Evolutionary conservation across 2,113 vertebrate genomes (phyloP), one percentile per base, ranked within the genome.

Genomic region (Pteronura brasiliensis): DNA sequence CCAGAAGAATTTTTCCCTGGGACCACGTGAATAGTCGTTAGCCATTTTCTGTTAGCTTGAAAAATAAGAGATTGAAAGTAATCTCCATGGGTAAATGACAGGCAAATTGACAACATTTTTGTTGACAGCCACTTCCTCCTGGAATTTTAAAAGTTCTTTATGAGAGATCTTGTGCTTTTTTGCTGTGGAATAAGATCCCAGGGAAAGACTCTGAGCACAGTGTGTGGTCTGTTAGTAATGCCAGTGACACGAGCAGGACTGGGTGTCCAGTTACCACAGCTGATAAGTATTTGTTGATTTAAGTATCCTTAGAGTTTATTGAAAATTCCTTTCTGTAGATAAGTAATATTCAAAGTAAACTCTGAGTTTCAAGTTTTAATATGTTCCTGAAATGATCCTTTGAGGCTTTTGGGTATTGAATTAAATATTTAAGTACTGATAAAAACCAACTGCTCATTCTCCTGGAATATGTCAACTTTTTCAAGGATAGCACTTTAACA

Each of bases 271-370:
- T 74, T 36, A 92, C 36, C 29, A 82, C 0, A 29, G 63, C 4
- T 93, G 42, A 31, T 89, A 85, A 84, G 18, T 57, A 63, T 81
- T 84, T 80, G 27, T 55, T 61, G 65, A 61, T 47, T 34, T 88
- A 83, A 65, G 10, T 59, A 59, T 93, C n/a, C 34, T 76, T 34
- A 72, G 34, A 88, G 77, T 55, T 83, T 57, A 63, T 42, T 77
- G 59, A 96, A 71, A 96, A 65, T 81, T 79, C 17, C 52, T 93
- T 85, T 67, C 47, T 6, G 7, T 27, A 57, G 77, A 59, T 74
- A 85, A 93, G 74, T 77, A 71, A 42, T 76, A 67, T 17, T 96
- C 83, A 65, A 81, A 96, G 44, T 71, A 79, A 96, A 44, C 5
- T 93, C 55, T 83, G 34, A 2, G 13, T 52, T 96, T 86, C 44